Evolutionary conservation across 1,140 invertebrate species (phyloP), one percentile per base, ranked within the genome.

Genomic region (Mercenaria mercenaria): DNA sequence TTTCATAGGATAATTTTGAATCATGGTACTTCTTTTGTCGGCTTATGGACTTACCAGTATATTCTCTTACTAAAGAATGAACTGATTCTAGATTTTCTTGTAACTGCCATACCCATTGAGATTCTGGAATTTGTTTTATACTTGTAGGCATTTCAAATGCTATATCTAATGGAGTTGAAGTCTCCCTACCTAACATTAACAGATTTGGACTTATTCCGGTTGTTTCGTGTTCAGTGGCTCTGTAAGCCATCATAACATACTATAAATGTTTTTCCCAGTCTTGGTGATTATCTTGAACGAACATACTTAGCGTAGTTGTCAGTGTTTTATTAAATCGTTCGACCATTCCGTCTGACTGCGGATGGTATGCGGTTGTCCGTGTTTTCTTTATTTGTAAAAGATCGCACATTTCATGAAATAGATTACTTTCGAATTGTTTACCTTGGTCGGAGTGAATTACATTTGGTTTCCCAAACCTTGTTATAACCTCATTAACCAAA

Each of bases 251-350:
- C 69, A 86, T 79, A 1, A 92, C 79, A 59, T 89, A 61, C 0
- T 61, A 91, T 11, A 94, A 39, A 4, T 91, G 69, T 4, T 69
- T n/a, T 64, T 93, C 92, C 93, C 92, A 93, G 37, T 94, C 87
- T 37, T 64, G 47, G 10, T 93, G 91, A 26, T 84, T 50, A 37
- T 77, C 69, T 1, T 82, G 39, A 20, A 91, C 67, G 50, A 87
- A 96, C 91, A 91, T 61, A 2, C 77, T 56, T 15, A 94, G 79
- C 89, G 89, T 90, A 1, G 50, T 32, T 1, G 1, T 41, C 6
- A 93, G 34, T 20, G 91, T 92, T 1, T 74, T 18, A 52, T 93
- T 93, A 29, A 93, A 92, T 41, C 93, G 10, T 74, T 93, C 92
- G 6, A 92, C 87, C 77, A 93, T 76, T 26, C 92, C 90, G 39